Percentiles rank a stretch among this genome's conserved stretches.
Conservation (phyloP, 2,888 invertebrate genomes). For the Zelleria hepariella region DNA sequence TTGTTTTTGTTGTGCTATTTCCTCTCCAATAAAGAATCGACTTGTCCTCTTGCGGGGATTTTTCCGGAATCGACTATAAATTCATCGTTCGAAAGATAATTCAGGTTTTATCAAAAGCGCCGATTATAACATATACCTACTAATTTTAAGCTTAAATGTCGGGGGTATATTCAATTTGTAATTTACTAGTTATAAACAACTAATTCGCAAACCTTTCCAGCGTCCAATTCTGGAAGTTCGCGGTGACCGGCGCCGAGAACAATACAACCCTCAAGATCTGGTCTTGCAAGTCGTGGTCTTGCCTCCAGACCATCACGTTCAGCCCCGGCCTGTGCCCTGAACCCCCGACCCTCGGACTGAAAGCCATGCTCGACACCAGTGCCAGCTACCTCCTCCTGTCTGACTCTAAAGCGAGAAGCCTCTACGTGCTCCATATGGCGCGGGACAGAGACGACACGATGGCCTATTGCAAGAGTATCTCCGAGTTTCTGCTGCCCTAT, state of each 20-base stretch:
- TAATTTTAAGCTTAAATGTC: no score
- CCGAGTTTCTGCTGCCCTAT: conserved; percentile 89
- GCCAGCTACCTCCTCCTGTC: conserved; percentile 90
- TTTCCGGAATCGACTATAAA: no score
- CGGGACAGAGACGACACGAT: conserved; percentile 59
- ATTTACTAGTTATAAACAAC: no score
- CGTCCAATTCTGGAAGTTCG: conserved; percentile 93
- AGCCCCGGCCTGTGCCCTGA: conserved; percentile 55
- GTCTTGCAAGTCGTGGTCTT: conserved; percentile 96
- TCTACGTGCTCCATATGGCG: conserved; percentile 85
- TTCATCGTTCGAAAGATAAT: no score
- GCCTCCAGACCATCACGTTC: conserved; percentile 89
- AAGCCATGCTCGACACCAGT: conserved; percentile 86
- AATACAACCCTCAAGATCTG: conserved; percentile 93
- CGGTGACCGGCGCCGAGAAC: conserved; percentile 90
- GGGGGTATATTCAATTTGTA: no score
- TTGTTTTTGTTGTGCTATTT: no score
- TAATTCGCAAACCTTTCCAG: no score
- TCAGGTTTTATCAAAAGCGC: no score
- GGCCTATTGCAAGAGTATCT: conserved; percentile 80
- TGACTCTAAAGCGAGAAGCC: conserved; percentile 85
- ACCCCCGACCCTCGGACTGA: conserved; percentile 61
- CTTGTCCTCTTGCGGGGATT: no score
- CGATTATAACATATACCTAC: no score
- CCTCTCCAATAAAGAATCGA: no score